Base-by-base conservation (phyloP, 30 jellyfish, hydroid and myxozoan genomes). In the Hydractinia echinata region DNA sequence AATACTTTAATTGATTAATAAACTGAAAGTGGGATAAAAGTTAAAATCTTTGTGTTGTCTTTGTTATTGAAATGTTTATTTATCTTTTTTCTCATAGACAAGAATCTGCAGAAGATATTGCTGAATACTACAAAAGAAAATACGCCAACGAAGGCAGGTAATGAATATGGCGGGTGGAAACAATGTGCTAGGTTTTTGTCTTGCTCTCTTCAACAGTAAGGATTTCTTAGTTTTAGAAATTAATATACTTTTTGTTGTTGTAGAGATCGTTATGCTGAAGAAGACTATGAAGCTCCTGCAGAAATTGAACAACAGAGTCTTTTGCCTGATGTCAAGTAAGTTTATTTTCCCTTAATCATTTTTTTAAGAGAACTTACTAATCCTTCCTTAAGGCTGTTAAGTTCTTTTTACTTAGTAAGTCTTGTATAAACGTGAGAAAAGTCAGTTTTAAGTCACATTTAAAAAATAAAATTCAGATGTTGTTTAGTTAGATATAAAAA, bases 221-320 rank as follows among this genome's bases (percentile, higher is more conserved):
- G 44, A 30, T 30, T 30, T 30, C 2, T 30, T 30, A 2, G 78
- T 11, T 67, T 67, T 48, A 15, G 50, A 15, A 67, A 13, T 15
- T 67, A 1, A 13, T 21, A 11, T 67, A 50, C 8, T n/a, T 71
- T 19, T 71, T 20, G 30, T 9, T 11, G 39, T 19, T 49, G 11
- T 54, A 77, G 85, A 54, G 81, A 77, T 49, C 19, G 30, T 9
- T 86, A 92, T 73, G 95, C 90, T 4, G 98, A 91, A 66, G 97
- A 84, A 14, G 89, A 86, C 73, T 87, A 86, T 66, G 93, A 91
- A 60, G 67, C 96, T 0, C 96, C 96, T 15, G 98, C 87, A 77
- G 98, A 92, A 67, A 87, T 92, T 60, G 98, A 92, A 70, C 98
- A 92, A 73, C 98, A 87, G 76, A 92, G 98, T 8, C 76, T 92